A percentile compares a stretch with the other conserved stretches of the same genome.
phyloP scores from a whole-genome alignment of 2,888 invertebrate species.

The Hyalella azteca region DNA sequence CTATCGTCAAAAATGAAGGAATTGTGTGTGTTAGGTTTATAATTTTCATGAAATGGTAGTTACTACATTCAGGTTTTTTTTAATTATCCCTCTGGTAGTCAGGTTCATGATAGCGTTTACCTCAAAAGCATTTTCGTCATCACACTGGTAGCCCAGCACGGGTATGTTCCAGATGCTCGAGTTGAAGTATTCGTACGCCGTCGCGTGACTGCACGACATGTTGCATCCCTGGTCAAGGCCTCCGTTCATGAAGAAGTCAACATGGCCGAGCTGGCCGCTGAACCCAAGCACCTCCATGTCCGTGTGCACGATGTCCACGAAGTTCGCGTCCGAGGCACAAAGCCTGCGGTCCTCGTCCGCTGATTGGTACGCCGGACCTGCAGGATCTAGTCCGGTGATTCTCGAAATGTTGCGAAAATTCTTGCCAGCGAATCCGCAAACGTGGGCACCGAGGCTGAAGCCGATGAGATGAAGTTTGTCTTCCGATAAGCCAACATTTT shows the following conservation, averaged over 20 bases:
- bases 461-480: slow-evolving; percentile 70
- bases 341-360: slow-evolving; percentile 67
- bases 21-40: too few species aligned
- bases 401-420: background rate
- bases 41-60: too few species aligned
- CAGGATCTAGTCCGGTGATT: slow-evolving; percentile 68
- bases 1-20: too few species aligned
- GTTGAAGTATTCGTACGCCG: background rate
- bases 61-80: too few species aligned
- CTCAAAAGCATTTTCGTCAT: background rate
- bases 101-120: too few species aligned
- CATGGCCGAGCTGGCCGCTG: slow-evolving; percentile 38
- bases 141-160: background rate
- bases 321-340: slow-evolving; percentile 69
- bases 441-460: slow-evolving; percentile 71
- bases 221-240: slow-evolving; percentile 41
- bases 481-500: background rate
- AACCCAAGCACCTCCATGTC: slow-evolving; percentile 45
- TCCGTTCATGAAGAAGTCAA: slow-evolving; percentile 50
- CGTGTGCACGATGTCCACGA: slow-evolving; percentile 75
- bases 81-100: too few species aligned
- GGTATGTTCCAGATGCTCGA: background rate
- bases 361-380: slow-evolving; percentile 69
- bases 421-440: slow-evolving; percentile 71
- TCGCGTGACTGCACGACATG: background rate